phyloP scores from a whole-genome alignment of 2,113 vertebrate genomes.

The Esox niger region DNA sequence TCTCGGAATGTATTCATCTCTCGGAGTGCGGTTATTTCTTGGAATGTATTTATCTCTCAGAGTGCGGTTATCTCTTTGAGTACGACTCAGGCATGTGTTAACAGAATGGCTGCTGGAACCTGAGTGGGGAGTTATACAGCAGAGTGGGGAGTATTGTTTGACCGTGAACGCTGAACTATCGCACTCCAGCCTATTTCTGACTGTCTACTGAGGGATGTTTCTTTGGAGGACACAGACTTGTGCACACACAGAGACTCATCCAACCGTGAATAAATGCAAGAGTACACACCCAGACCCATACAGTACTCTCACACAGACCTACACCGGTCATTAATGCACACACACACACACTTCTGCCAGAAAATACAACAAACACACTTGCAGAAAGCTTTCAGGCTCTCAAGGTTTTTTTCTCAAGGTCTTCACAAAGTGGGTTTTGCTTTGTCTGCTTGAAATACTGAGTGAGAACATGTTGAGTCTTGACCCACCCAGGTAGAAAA shows the following conservation, averaged over 20 bases:
- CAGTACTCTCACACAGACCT: background rate
- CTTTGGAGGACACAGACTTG: background rate
- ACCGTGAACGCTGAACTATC: constrained; percentile 25
- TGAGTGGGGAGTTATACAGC: constrained; percentile 26
- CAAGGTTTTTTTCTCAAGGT: background rate
- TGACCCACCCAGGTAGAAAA: background rate
- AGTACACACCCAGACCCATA: background rate
- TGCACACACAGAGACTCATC: constrained; percentile 3
- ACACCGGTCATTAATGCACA: background rate
- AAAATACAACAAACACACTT: background rate
- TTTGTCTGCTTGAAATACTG: background rate
- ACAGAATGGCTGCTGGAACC: constrained; percentile 49
- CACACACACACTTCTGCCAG: background rate
- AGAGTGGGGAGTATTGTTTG: constrained; percentile 38
- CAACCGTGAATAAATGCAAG: background rate
- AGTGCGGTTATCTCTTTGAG: constrained; percentile 11
- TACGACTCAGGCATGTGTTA: constrained; percentile 25
- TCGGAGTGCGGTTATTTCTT: too few species aligned
- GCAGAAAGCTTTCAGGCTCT: background rate
- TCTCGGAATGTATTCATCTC: too few species aligned
- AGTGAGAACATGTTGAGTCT: background rate
- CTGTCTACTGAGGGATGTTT: constrained; percentile 3
- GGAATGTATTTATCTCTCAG: too few species aligned
- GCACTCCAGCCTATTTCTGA: background rate
- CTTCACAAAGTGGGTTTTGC: background rate